phyloP scores from a whole-genome alignment of 2,888 invertebrate genomes.

The Mantis religiosa region DNA sequence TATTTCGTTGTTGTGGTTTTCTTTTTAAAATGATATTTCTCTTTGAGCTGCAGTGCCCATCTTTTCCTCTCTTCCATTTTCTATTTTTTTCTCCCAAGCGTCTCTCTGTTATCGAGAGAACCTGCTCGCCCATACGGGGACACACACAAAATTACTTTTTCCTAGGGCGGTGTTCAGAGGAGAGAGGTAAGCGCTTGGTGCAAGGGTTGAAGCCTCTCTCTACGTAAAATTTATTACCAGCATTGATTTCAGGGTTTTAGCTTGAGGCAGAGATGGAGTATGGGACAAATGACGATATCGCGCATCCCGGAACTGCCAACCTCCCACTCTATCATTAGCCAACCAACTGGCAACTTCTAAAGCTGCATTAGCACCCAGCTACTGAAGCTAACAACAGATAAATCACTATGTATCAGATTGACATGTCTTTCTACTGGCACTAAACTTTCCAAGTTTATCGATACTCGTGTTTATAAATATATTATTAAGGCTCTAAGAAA shows the following conservation, averaged over 20 bases:
- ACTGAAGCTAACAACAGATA: not conserved
- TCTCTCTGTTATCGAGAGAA: not conserved
- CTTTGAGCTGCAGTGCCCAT: not conserved
- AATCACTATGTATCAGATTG: not conserved
- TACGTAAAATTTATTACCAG: conserved; percentile 20
- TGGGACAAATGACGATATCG: conserved; percentile 13
- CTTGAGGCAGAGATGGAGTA: conserved; percentile 9
- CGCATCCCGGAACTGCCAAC: not conserved
- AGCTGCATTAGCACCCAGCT: not conserved
- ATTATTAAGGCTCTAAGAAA: too few species aligned
- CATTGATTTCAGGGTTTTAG: conserved; percentile 19
- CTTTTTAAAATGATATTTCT: not conserved
- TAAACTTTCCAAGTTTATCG: not conserved
- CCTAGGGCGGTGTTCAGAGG: not conserved
- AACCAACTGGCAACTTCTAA: not conserved
- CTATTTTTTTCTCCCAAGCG: not conserved
- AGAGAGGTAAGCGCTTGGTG: not conserved
- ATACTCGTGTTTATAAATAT: not conserved
- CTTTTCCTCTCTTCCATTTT: not conserved
- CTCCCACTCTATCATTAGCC: not conserved
- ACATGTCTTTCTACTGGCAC: not conserved
- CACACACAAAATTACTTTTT: not conserved
- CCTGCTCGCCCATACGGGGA: not conserved
- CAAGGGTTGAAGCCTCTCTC: conserved; percentile 1
- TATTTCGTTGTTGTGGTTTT: not conserved